Evolutionary conservation across 2,113 vertebrate species (phyloP), one percentile per base, ranked within the genome.

Genomic region (Aegithalos caudatus): DNA sequence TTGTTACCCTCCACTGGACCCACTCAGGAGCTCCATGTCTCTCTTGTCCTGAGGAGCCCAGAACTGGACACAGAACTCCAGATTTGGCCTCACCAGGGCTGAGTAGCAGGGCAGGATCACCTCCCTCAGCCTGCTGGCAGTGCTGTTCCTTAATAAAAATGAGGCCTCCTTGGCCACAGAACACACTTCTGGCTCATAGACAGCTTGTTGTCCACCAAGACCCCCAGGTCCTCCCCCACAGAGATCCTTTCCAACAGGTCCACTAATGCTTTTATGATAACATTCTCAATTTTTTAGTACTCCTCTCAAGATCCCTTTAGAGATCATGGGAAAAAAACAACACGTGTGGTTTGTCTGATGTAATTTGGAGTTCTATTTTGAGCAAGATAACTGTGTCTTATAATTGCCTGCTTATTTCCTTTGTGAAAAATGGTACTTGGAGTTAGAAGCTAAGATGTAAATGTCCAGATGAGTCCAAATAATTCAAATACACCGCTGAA

Each of bases 111-210:
- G 12, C 40, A 28, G n/a, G 29, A 64, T n/a, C n/a, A 18, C 28
- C 50, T 56, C 21, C 5, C 50, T 27, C 3, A 1, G 3, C 19
- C 40, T 47, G 40, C 31, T 40, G n/a, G 6, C n/a, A 56, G 0
- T 15, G 40, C 18, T n/a, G 7, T 61, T 40, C 35, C 35, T 61
- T 38, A n/a, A 38, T 38, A 16, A 16, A 38, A 38, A 28, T 28
- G 25, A 61, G 24, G 3, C 17, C 28, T 57, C 10, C 42, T 57
- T 69, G 44, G 14, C 53, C 40, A 40, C 53, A 28, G 14, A 2
- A 38, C 40, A 48, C 53, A 14, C 65, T n/a, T 1, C 19, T 48
- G 53, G 11, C 44, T 81, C 44, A 40, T 38, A 23, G 29, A 69
- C 1, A 8, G 23, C 14, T 58, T 40, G 29, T 9, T n/a, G 14